phyloP scores from a whole-genome alignment of 2,888 invertebrate species.

The Eupithecia insigniata region DNA sequence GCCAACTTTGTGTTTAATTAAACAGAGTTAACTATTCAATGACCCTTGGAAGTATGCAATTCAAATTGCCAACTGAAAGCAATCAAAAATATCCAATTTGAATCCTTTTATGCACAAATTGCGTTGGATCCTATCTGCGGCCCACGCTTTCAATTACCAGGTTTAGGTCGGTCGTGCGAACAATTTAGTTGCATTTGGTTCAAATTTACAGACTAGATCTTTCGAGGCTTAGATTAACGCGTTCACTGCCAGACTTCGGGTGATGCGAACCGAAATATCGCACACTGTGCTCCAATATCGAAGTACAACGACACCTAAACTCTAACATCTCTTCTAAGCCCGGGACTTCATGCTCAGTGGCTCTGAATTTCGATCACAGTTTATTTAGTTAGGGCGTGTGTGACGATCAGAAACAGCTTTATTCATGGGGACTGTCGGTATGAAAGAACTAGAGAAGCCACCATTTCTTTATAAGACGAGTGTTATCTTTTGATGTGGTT shows the following conservation, averaged over 20 bases:
- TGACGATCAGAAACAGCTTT: no score
- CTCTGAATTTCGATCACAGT: no score
- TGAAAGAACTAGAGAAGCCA: background rate
- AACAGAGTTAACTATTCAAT: conserved; percentile 28
- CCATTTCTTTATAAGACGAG: no score
- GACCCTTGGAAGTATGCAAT: conserved; percentile 32
- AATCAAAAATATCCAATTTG: conserved; percentile 25
- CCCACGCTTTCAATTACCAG: conserved; percentile 30
- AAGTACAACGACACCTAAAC: background rate
- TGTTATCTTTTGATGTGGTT: no score
- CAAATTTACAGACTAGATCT: background rate
- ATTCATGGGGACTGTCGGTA: background rate
- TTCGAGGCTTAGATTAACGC: background rate
- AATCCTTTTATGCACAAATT: conserved; percentile 31
- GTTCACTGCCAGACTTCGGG: background rate
- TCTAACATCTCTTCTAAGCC: background rate
- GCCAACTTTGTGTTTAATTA: conserved; percentile 34
- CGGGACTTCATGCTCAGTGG: background rate
- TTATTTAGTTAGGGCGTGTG: no score
- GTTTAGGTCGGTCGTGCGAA: background rate
- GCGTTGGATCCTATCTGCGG: conserved; percentile 22
- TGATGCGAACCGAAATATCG: background rate
- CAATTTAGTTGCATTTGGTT: background rate
- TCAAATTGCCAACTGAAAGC: conserved; percentile 30
- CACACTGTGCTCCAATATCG: background rate